These are phyloP conservation scores for Dinoponera quadriceps DNA, from an alignment of 1,140 invertebrate genomes.

Conservation along the genomic window DNA sequence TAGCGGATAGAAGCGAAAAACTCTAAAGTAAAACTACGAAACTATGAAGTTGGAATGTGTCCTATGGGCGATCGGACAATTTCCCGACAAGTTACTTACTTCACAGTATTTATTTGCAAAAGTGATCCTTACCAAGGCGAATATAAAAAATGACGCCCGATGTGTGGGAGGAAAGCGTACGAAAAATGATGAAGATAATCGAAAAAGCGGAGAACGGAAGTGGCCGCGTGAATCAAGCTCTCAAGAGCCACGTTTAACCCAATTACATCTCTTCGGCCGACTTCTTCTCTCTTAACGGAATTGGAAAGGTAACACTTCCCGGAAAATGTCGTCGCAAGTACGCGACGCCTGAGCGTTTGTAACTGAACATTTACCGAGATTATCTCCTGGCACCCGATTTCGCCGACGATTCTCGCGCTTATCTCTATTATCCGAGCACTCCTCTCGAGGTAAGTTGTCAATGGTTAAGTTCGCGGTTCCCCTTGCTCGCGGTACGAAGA, in stretches of 20 bases:
- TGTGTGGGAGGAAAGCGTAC: too few species aligned
- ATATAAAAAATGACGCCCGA: too few species aligned
- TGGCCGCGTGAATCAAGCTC: neutral
- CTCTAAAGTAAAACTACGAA: constrained; percentile 19
- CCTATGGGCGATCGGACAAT: too few species aligned
- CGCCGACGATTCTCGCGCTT: constrained; percentile 36
- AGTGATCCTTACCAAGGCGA: too few species aligned
- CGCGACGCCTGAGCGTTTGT: constrained; percentile 34
- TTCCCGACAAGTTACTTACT: too few species aligned
- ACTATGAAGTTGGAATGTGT: too few species aligned
- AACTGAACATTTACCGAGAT: constrained; percentile 49
- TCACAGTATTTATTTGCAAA: too few species aligned
- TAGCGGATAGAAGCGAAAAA: neutral
- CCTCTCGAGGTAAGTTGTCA: constrained; percentile 55
- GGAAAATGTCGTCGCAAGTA: neutral
- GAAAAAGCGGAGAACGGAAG: neutral
- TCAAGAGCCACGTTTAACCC: neutral
- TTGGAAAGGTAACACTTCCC: constrained; percentile 5
- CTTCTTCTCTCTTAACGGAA: constrained; percentile 13
- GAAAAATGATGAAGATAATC: neutral
- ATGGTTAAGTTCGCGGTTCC: constrained; percentile 48
- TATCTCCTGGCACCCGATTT: constrained; percentile 55
- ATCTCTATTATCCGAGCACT: constrained; percentile 50
- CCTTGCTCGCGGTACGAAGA: neutral
- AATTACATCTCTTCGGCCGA: neutral